Percentiles rank a stretch among this genome's conserved stretches.
These are phyloP conservation scores for Amorpha juglandis DNA, from an alignment of 2,888 invertebrate species.

Conservation along the genomic window DNA sequence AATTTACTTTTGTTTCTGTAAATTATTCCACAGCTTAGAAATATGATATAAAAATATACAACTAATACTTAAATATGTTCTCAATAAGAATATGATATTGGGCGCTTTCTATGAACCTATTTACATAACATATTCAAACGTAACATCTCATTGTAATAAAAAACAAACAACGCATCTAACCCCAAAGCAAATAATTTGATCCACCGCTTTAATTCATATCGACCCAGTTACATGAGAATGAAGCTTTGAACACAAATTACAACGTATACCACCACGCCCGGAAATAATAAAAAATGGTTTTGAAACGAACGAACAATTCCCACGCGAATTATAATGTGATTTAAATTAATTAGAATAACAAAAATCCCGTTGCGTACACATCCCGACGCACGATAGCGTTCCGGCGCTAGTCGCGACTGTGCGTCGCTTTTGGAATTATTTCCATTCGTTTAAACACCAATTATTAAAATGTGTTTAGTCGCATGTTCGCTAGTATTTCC, in stretches of 20 bases:
- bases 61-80: background rate
- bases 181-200: constrained; percentile 20
- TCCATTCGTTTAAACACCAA: background rate
- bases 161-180: background rate
- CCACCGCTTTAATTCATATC: background rate
- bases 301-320: constrained; percentile 39
- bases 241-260: constrained; percentile 8
- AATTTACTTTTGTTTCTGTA: too few species aligned
- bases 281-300: constrained; percentile 39
- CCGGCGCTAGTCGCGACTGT: background rate
- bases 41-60: background rate
- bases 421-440: constrained; percentile 1
- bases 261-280: constrained; percentile 31
- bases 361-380: constrained; percentile 31
- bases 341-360: constrained; percentile 59
- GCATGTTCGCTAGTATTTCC: background rate
- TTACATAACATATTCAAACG: background rate
- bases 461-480: background rate
- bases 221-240: constrained; percentile 28
- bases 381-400: constrained; percentile 9
- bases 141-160: background rate
- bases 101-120: background rate
- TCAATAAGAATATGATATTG: background rate
- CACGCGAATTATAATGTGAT: constrained; percentile 53
- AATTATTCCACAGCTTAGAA: too few species aligned